Evolutionary conservation across 2,888 invertebrate genomes (phyloP), one percentile per base, ranked within the genome.

Genomic region (Branchinecta sandiegonensis): DNA sequence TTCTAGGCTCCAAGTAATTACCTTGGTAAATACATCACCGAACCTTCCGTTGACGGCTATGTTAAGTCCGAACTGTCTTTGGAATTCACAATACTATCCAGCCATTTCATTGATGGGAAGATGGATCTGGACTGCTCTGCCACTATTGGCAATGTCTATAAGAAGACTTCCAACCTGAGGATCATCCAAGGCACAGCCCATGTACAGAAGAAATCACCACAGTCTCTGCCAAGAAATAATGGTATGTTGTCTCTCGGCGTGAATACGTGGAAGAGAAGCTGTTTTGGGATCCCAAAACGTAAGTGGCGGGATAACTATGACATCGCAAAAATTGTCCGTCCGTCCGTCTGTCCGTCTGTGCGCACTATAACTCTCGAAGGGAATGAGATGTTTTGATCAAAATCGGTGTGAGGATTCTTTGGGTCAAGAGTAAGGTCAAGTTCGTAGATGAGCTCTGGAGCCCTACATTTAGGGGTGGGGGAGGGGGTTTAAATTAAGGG

Each of bases 161-260:
- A 56, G 63, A 56, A 56, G 10, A 56, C 63, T 56, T 56, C 63
- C 63, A 56, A 56, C 63, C n/a, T 56, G 63, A 56, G 63, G 23
- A 10, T 56, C 23, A 17, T 17, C 23, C 14, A 56, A 11, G 63
- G 14, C n/a, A n/a, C 63, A 17, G 14, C 63, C 23, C n/a, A 23
- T n/a, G n/a, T 23, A 10, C 14, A n/a, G 10, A 56, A 56, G 63
- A 56, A 56, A 9, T 56, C 63, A 17, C 63, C 63, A 23, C 63
- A 56, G 63, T 56, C 23, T 17, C n/a, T 56, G 9, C 63, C 63
- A 56, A 56, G 23, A 56, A 56, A 56, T 10, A 56, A 23, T 56
- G 63, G 63, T 56, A 56, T 9, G 63, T 10, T 23, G n/a, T 56
- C 9, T 17, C 9, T 56, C 37, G 37, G 37, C 37, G 37, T 37